Base-by-base conservation (phyloP, 23 tunicate genomes). In the Ascidia mentula region DNA sequence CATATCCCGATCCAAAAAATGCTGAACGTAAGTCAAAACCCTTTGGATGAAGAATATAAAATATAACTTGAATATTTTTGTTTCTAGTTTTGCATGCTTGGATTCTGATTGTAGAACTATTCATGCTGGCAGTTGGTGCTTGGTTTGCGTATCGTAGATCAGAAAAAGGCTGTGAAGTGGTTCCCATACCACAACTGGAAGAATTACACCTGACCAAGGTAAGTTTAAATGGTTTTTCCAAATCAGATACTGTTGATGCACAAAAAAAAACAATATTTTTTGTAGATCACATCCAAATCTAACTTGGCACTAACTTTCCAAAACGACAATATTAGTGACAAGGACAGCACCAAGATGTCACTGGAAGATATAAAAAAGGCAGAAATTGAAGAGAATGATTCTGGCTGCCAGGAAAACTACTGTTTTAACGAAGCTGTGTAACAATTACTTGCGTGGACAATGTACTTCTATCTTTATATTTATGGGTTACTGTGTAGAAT, bases 1-100 rank as follows among this genome's bases (percentile, higher is more conserved):
- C 95, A 36, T 89, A 89, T 79, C 95, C 85, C 13, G 82, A 79
- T 46, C 73, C 78, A 24, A 38, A 69, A 72, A 73, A 37, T 59
- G 87, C 38, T 37, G 77, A 59, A 46, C 36, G 93, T 88, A 82
- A 78, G 93, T 82, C 18, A n/a, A n/a, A n/a, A n/a, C n/a, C n/a
- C n/a, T n/a, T n/a, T n/a, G n/a, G n/a, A n/a, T n/a, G n/a, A n/a
- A n/a, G n/a, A n/a, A n/a, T n/a, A n/a, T n/a, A n/a, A n/a, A n/a
- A n/a, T n/a, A n/a, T n/a, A n/a, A n/a, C n/a, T n/a, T n/a, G n/a
- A n/a, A n/a, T n/a, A n/a, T n/a, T n/a, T n/a, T n/a, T n/a, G 22
- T 6, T 53, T 9, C 22, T 9, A 53, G 65, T 53, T 3, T 20
- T 53, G 65, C 65, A 53, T 53, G 7, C 38, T 32, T 83, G 61